Evolutionary conservation across 92 coral and sea anemone genomes (phyloP), one percentile per base, ranked within the genome.

Genomic region (Pocillopora grandis): DNA sequence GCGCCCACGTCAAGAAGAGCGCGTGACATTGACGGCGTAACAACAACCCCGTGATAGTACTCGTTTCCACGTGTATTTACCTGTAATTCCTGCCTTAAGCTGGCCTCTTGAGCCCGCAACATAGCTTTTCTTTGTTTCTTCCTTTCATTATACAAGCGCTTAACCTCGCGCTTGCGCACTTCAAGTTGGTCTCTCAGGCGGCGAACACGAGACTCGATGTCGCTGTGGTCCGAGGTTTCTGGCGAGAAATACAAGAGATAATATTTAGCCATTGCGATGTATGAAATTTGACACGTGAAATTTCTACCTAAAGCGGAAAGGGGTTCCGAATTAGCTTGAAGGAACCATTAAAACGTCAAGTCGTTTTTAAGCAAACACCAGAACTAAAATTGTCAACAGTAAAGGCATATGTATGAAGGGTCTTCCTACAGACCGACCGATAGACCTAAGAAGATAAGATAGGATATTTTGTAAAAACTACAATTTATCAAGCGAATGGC

Each of bases 161-260:
- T 87, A 2, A 93, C 98, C 85, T 96, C 97, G 42, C 90, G 95
- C 82, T 96, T 94, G 78, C 97, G 90, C 67, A 88, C 90, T 62
- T 92, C 93, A 71, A 96, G 88, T 68, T 92, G 98, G 8, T 95
- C 93, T 58, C 92, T 96, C 75, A 96, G 87, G 78, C 81, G 87
- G 74, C 98, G 93, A 12, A 96, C 92, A 61, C 98, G 94, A 14
- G 87, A 82, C 89, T 96, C 98, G 58, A 94, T 86, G 71, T 96
- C 98, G 68, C 98, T 96, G 77, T 94, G 94, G 62, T 96, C 98
- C 1, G 98, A 96, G 0, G 98, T 95, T 94, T 94, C 98, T 96
- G 79, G 52, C n/a, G 66, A 70, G 59, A 76, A 58, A 63, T 58
- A 69, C 1, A 62, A 61, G 66, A 48, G 1, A 13, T 19, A 78